A percentile compares a stretch with the other conserved stretches of the same genome.
phyloP scores from a whole-genome alignment of 2,113 vertebrate species.

The Brienomyrus longianalis region DNA sequence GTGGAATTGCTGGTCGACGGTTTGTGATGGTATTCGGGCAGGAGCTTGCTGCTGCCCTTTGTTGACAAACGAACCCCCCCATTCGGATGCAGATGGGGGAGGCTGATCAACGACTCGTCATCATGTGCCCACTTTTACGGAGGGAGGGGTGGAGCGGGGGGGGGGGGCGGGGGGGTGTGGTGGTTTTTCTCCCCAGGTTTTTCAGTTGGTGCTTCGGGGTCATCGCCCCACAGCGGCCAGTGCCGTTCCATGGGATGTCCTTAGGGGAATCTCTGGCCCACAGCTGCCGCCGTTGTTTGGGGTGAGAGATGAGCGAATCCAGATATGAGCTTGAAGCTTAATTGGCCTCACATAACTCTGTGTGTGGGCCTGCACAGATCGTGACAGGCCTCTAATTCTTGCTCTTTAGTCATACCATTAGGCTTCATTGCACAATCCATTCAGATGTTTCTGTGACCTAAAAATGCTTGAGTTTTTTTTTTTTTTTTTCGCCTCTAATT shows the following conservation, averaged over 20 bases:
- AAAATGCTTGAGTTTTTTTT: background rate
- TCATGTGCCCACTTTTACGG: background rate
- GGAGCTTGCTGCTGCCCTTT: background rate
- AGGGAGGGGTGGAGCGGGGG: background rate
- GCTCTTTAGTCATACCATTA: background rate
- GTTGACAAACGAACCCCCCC: conserved; percentile 10
- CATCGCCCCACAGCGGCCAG: background rate
- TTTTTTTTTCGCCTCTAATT: background rate
- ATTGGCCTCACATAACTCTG: background rate
- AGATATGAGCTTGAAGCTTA: background rate
- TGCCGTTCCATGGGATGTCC: too few relatives aligned
- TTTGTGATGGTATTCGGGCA: background rate
- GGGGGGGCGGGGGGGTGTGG: background rate
- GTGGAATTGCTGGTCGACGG: background rate
- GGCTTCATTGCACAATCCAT: background rate
- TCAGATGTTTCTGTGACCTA: background rate
- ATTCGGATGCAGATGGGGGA: conserved; percentile 2
- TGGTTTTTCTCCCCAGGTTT: background rate
- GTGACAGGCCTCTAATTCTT: background rate
- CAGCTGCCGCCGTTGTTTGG: background rate
- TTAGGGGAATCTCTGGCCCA: background rate
- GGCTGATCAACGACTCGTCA: background rate
- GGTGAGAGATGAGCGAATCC: background rate
- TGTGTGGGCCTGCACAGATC: background rate
- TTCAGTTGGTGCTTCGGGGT: background rate